phyloP scores from a whole-genome alignment of 2,797 vertebrate species.

The Apodemus agrarius region DNA sequence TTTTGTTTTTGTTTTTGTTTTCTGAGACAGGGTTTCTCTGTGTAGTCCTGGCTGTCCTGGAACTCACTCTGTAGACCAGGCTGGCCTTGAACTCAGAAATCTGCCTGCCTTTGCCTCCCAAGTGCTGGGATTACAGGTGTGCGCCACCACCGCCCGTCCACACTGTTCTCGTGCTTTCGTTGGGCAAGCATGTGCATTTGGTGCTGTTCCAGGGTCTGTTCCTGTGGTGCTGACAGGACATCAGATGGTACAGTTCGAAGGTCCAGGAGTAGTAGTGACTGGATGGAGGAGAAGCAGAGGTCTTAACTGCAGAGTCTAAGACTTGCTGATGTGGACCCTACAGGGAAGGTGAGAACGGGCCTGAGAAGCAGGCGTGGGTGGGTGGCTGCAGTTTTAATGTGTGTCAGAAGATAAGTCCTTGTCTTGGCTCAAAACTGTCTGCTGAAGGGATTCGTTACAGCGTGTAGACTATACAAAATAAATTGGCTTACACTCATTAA shows the following conservation, averaged over 20 bases:
- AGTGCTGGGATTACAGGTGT: no score
- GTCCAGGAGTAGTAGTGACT: neutral
- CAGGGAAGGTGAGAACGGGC: neutral
- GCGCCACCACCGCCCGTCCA: no score
- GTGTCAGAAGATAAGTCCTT: no score
- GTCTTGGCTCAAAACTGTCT: neutral
- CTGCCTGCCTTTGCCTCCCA: no score
- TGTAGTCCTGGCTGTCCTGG: no score
- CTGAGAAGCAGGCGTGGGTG: neutral
- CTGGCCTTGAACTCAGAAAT: no score
- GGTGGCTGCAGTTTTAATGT: neutral
- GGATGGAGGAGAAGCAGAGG: neutral
- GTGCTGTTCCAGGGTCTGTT: neutral
- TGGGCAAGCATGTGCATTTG: neutral
- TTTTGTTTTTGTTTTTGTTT: no score
- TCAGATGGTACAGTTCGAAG: no score
- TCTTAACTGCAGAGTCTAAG: neutral
- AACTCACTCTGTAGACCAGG: no score
- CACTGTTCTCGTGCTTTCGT: neutral
- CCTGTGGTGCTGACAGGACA: neutral
- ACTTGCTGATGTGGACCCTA: neutral
- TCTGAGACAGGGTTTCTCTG: no score
- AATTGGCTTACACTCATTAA: neutral
- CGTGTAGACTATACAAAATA: neutral
- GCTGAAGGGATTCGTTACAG: no score